Percentiles rank a stretch among this genome's conserved stretches.
These are phyloP conservation scores for Murina feae DNA, from an alignment of 2,113 vertebrate species.

Conservation along the genomic window DNA sequence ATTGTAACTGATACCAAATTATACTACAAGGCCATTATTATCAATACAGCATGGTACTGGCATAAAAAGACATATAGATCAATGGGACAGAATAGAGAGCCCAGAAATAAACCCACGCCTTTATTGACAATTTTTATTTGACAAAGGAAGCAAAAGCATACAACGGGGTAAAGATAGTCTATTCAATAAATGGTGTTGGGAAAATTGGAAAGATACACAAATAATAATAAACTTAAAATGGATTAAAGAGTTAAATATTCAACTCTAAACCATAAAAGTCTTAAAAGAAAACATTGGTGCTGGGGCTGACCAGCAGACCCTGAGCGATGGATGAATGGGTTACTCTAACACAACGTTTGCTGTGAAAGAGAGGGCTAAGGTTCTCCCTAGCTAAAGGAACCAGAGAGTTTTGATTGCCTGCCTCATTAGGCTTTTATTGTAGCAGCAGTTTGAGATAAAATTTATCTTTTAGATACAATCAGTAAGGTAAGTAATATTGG, in stretches of 20 bases:
- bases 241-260: not conserved
- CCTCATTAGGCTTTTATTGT: too few relatives aligned
- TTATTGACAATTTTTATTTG: not conserved
- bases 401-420: too few relatives aligned
- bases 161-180: not conserved
- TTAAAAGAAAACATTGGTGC: not conserved
- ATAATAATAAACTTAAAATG: not conserved
- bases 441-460: too few relatives aligned
- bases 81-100: not conserved
- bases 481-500: too few relatives aligned
- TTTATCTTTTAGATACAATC: too few relatives aligned
- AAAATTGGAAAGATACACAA: not conserved
- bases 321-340: too few relatives aligned
- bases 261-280: not conserved
- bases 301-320: too few relatives aligned
- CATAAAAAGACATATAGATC: not conserved
- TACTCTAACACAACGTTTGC: too few relatives aligned
- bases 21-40: not conserved
- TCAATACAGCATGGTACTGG: not conserved
- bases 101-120: not conserved
- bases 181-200: not conserved
- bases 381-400: too few relatives aligned
- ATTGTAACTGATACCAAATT: not conserved
- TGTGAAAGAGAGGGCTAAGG: too few relatives aligned
- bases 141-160: not conserved